A percentile compares a stretch with the other conserved stretches of the same genome.
Conservation (phyloP, 2,888 invertebrate species). For the Synergus umbraculus region DNA sequence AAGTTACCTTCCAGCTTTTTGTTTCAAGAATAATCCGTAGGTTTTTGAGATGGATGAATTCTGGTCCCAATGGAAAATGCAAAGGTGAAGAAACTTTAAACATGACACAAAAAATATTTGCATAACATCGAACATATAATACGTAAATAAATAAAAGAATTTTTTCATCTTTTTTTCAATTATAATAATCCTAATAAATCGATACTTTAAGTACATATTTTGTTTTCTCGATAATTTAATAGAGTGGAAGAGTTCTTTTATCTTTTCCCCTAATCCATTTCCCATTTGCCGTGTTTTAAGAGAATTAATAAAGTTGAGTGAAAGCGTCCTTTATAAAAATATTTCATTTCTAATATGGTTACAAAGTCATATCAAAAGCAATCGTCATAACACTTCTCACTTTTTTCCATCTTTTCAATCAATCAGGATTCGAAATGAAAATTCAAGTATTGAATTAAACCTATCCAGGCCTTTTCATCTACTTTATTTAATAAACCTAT, state of each 20-base stretch:
- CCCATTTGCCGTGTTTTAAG: background rate
- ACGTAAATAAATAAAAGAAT: background rate
- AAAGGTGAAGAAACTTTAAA: background rate
- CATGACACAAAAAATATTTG: background rate
- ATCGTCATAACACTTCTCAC: too few species aligned
- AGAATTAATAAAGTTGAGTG: constrained; percentile 9
- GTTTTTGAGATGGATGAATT: background rate
- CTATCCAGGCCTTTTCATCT: too few species aligned
- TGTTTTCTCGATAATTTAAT: background rate
- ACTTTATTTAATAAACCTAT: too few species aligned
- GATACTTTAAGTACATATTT: too few species aligned
- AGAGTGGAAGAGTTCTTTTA: background rate
- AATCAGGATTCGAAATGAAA: too few species aligned
- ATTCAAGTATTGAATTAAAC: too few species aligned
- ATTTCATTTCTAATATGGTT: background rate
- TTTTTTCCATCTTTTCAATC: too few species aligned
- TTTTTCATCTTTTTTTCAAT: background rate
- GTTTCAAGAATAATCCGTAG: background rate
- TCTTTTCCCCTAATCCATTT: background rate
- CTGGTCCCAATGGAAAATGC: background rate
- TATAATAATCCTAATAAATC: background rate
- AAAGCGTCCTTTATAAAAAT: background rate
- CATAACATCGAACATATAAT: background rate
- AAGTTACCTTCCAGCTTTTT: background rate
- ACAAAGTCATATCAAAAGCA: too few species aligned